Percentiles rank a stretch among this genome's conserved stretches.
These are phyloP conservation scores for Eueremaeus valkanovi DNA, from an alignment of 2,888 invertebrate species.

Conservation along the genomic window DNA sequence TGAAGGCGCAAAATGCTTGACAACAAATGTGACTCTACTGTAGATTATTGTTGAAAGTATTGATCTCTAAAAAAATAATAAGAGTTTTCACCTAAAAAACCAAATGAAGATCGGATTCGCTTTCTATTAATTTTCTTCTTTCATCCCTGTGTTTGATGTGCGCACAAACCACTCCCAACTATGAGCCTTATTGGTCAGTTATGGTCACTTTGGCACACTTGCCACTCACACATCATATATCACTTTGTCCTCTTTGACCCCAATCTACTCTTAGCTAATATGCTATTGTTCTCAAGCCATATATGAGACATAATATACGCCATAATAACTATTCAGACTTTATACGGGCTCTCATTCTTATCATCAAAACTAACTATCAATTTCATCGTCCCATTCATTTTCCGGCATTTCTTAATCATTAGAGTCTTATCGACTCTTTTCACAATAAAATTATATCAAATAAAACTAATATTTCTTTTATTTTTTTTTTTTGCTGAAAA, in stretches of 20 bases:
- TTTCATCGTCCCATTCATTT: not conserved
- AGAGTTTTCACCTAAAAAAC: not conserved
- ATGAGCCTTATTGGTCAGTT: conserved; percentile 29
- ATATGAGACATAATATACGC: conserved; percentile 23
- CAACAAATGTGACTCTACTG: not conserved
- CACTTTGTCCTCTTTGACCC: conserved; percentile 34
- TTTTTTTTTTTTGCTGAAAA: no score
- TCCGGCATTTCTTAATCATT: no score
- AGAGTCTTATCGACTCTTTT: no score
- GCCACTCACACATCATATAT: conserved; percentile 36
- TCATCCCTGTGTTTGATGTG: conserved; percentile 1
- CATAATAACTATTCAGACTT: conserved; percentile 1
- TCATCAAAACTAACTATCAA: not conserved
- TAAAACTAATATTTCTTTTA: no score
- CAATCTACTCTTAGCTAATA: conserved; percentile 22
- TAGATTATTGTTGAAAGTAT: not conserved
- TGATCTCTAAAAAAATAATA: not conserved
- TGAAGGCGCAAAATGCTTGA: not conserved
- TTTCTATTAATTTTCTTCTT: conserved; percentile 33
- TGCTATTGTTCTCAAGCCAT: conserved; percentile 26
- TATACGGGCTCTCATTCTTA: conserved; percentile 19
- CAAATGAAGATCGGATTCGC: not conserved
- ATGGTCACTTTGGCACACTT: conserved; percentile 26
- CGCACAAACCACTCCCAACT: conserved; percentile 29
- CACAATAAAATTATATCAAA: no score